Evolutionary conservation across 2,797 vertebrate species (phyloP).

Genomic region (Peromyscus aztecus): DNA sequence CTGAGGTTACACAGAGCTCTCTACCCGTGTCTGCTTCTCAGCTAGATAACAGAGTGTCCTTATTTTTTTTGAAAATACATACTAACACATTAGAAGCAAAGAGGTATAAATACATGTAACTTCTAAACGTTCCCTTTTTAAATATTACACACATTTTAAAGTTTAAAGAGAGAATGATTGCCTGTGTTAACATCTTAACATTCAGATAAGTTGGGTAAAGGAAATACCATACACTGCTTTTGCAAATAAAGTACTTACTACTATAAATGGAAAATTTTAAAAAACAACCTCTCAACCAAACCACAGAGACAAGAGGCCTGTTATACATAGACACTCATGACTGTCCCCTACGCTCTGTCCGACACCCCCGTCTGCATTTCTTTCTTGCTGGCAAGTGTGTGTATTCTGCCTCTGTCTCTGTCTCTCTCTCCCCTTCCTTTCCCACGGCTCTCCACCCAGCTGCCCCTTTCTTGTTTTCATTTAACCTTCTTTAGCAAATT

Average conservation of each 20-base stretch:
- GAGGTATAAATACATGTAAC: background rate
- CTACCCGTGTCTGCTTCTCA: background rate
- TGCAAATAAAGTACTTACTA: background rate
- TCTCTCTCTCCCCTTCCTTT: background rate
- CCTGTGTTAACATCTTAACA: conserved; percentile 14
- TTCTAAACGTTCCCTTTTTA: background rate
- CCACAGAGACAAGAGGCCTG: background rate
- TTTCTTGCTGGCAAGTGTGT: background rate
- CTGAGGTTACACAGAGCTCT: background rate
- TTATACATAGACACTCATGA: background rate
- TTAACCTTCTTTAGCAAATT: conserved; percentile 18
- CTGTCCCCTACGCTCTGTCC: background rate
- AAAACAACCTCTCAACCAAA: background rate
- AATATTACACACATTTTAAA: background rate
- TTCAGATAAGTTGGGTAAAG: conserved; percentile 4
- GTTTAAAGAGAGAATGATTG: background rate
- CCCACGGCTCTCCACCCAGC: background rate
- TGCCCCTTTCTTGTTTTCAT: background rate
- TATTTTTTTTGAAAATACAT: conserved; percentile 28
- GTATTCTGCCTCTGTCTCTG: background rate
- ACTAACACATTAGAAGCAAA: background rate
- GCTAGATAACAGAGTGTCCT: background rate
- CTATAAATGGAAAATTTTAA: background rate
- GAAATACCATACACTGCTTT: background rate
- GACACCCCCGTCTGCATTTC: background rate